A percentile compares a stretch with the other conserved stretches of the same genome.
phyloP scores from a whole-genome alignment of 37 sponge, comb jelly and placozoan genomes.

The Dysidea cf. avara region DNA sequence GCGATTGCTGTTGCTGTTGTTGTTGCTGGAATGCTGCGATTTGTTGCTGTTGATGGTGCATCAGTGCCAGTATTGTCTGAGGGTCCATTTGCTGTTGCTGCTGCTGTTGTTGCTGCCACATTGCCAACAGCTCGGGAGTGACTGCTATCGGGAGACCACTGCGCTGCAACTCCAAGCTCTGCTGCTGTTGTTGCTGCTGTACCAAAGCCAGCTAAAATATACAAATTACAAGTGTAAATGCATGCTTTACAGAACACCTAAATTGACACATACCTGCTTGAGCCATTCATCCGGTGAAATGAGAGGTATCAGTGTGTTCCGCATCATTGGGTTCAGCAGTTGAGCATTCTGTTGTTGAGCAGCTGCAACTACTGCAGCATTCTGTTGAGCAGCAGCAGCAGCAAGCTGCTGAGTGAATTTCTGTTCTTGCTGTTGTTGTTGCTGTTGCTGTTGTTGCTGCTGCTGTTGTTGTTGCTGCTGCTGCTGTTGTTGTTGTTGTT shows the following conservation, averaged over 20 bases:
- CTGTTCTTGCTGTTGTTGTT: constrained; percentile 9
- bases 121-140: constrained; percentile 9
- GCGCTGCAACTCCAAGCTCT: constrained; percentile 18
- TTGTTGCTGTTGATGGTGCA: constrained; percentile 50
- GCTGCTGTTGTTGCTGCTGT: no score
- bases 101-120: neutral
- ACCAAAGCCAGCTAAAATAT: no score
- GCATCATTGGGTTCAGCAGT: no score
- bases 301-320: no score
- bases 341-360: no score
- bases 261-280: constrained; percentile 39
- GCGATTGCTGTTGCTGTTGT: constrained; percentile 40
- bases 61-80: constrained; percentile 11
- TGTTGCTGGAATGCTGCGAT: constrained; percentile 22
- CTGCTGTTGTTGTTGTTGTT: constrained; percentile 39
- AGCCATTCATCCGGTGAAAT: constrained; percentile 31
- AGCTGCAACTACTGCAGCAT: no score
- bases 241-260: no score
- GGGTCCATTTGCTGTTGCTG: constrained; percentile 30
- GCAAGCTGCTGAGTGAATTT: no score
- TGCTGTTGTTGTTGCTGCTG: neutral
- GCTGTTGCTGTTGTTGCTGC: constrained; percentile 27
- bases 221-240: no score
- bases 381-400: no score
- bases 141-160: neutral